Evolutionary conservation across 2,888 invertebrate species (phyloP), one percentile per base, ranked within the genome.

Genomic region (Polydrusus pterygomalis): DNA sequence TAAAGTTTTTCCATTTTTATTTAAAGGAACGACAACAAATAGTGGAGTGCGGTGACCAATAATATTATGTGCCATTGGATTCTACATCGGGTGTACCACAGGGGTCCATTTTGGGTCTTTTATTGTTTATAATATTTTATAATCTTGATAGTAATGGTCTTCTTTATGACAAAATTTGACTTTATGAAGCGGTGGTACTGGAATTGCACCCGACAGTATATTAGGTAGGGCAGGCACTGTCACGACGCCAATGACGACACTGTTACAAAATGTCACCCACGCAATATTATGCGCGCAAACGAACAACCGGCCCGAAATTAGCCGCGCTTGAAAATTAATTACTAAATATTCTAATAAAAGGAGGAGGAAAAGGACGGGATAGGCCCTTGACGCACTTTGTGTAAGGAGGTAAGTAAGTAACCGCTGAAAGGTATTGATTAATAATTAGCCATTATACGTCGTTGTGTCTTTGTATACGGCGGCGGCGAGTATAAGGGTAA

Each of bases 321-420:
- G 83, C 84, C 83, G 82, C 84, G 84, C 85, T 84, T 81, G 82
- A 83, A 86, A 87, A 87, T 87, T 87, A 87, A 87, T 87, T 86
- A 86, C 86, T 58, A 60, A 77, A 76, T 58, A 72, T 76, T 85
- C 84, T 78, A 86, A 86, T 87, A 87, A 87, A 86, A 86, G 85
- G 86, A 86, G 85, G 51, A 84, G 84, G 85, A 85, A 86, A 87
- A 86, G 86, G 85, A 86, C 86, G 86, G 86, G 86, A 85, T 87
- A 85, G 74, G 84, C 82, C 82, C 83, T 84, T 81, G 81, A 80
- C 82, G 82, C 82, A 83, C 84, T 84, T 84, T 84, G 81, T 84
- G 81, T 83, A 84, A 85, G 83, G 85, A 86, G 84, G 85, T 84
- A 85, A 85, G 85, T 85, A 85, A 85, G 85, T 85, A 85, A 85